phyloP scores from a whole-genome alignment of 2,113 vertebrate species.

The Danio rerio region GRCz12tu NC_133193.1:22590501-22591000 shows the following conservation, averaged over 20 bases:
- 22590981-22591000: slow-evolving; percentile 61
- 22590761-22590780: background rate
- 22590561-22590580: background rate
- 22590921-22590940: slow-evolving; percentile 44
- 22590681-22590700: background rate
- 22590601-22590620: background rate
- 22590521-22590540: background rate
- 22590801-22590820: background rate
- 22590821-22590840: background rate
- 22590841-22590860: background rate
- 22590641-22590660: background rate
- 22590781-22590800: background rate
- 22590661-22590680: background rate
- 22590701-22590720: background rate
- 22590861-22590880: slow-evolving; percentile 7
- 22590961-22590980: slow-evolving; percentile 61
- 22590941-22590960: slow-evolving; percentile 46
- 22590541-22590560: background rate
- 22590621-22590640: background rate
- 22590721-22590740: background rate
- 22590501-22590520: background rate
- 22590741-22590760: background rate
- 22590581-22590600: background rate
- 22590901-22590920: slow-evolving; percentile 36
- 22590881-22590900: slow-evolving; percentile 1